These are phyloP conservation scores for Hystrix brachyura DNA, from an alignment of 2,113 vertebrate genomes.

Conservation along the genomic window DNA sequence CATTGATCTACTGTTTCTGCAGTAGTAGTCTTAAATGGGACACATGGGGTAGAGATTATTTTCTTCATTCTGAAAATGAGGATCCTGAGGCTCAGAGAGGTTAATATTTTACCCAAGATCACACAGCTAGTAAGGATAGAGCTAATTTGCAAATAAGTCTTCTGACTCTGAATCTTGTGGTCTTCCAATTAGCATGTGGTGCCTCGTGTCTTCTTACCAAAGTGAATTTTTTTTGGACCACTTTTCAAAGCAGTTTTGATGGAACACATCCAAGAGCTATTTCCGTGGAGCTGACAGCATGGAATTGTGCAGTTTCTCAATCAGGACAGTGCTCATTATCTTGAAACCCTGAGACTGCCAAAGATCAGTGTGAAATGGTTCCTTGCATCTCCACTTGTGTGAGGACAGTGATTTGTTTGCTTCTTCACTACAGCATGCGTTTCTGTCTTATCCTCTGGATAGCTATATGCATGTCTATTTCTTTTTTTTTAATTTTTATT, in stretches of 20 bases:
- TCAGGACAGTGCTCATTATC: background rate
- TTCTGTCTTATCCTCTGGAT: background rate
- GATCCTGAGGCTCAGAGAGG: background rate
- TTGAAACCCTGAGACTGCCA: background rate
- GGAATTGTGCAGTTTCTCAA: background rate
- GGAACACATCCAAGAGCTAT: background rate
- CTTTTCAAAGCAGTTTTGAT: conserved; percentile 53
- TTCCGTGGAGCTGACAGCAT: background rate
- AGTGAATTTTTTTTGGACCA: conserved; percentile 55
- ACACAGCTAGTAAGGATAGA: background rate
- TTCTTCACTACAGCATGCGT: background rate
- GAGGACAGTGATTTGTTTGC: background rate
- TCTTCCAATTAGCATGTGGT: background rate
- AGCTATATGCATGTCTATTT: conserved; percentile 3
- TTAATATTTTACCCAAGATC: background rate
- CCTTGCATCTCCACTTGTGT: background rate
- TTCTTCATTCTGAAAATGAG: conserved; percentile 26
- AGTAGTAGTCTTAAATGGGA: background rate
- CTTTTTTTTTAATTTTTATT: background rate
- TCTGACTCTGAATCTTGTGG: background rate
- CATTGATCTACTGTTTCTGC: background rate
- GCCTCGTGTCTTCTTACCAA: conserved; percentile 44
- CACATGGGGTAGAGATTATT: background rate
- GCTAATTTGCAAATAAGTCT: background rate
- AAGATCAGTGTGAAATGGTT: background rate